phyloP scores from a whole-genome alignment of 1,140 invertebrate genomes.

The Philotrypesis tridentata region DNA sequence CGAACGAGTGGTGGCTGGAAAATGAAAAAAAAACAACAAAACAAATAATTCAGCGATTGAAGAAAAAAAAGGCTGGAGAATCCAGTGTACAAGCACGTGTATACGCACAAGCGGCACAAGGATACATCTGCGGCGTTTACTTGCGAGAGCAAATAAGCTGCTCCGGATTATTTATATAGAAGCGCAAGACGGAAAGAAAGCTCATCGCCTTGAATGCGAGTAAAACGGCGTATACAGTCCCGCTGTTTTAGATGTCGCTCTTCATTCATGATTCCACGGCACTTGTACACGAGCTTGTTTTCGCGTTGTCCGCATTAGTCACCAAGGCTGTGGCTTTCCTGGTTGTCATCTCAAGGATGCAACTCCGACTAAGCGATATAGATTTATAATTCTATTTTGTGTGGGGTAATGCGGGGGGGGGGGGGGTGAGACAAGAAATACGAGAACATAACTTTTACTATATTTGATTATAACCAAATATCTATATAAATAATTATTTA shows the following conservation, averaged over 20 bases:
- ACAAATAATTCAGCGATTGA: neutral
- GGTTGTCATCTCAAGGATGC: neutral
- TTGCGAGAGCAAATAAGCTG: neutral
- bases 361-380: neutral
- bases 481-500: no score
- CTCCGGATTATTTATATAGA: slow-evolving; percentile 30
- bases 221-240: neutral
- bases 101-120: neutral
- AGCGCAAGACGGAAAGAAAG: slow-evolving; percentile 11
- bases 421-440: no score
- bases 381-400: neutral
- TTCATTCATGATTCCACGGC: slow-evolving; percentile 13
- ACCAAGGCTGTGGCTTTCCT: neutral
- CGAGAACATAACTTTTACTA: no score
- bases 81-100: slow-evolving; percentile 9
- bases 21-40: slow-evolving; percentile 4
- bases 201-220: slow-evolving; percentile 8
- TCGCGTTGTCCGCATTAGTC: slow-evolving; percentile 12
- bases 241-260: neutral
- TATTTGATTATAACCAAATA: no score
- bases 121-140: slow-evolving; percentile 15
- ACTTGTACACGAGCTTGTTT: neutral
- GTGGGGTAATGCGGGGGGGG: no score
- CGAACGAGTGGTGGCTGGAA: neutral
- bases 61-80: slow-evolving; percentile 15